phyloP scores from a whole-genome alignment of 2,888 invertebrate species.

The Geophilus truncorum region DNA sequence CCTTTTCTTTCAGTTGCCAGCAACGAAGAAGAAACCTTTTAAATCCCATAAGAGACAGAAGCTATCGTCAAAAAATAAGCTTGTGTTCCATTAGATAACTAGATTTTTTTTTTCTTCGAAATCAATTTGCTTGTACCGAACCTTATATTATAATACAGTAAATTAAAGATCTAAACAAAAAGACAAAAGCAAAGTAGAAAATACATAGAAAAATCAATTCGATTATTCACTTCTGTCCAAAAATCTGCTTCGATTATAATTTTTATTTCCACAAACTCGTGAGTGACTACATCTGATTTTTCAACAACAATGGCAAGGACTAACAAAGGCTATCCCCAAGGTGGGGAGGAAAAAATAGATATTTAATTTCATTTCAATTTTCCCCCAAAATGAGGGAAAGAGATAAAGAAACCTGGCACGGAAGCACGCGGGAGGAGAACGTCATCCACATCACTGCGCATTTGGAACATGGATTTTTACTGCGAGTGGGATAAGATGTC shows the following conservation, averaged over 20 bases:
- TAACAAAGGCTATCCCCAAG: background rate
- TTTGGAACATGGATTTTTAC: background rate
- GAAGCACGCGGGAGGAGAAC: background rate
- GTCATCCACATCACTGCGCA: slow-evolving; percentile 4
- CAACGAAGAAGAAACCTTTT: background rate
- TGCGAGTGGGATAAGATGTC: background rate
- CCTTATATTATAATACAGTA: too few species aligned
- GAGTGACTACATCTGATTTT: slow-evolving; percentile 4
- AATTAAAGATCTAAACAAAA: too few species aligned
- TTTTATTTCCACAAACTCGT: background rate
- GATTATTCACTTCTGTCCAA: background rate
- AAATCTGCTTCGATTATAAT: background rate
- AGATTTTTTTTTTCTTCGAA: too few species aligned
- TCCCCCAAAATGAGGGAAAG: background rate
- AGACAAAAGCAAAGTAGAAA: background rate
- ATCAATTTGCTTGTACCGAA: too few species aligned
- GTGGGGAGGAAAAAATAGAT: background rate
- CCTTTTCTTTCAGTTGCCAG: too few species aligned
- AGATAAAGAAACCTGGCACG: background rate
- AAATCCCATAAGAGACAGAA: background rate
- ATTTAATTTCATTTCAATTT: background rate
- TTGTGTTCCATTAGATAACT: background rate
- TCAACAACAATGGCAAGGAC: slow-evolving; percentile 10
- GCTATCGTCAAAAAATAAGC: background rate
- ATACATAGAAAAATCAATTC: background rate